phyloP scores from a whole-genome alignment of 2,888 invertebrate species.

The Drosophila falleni region DNA sequence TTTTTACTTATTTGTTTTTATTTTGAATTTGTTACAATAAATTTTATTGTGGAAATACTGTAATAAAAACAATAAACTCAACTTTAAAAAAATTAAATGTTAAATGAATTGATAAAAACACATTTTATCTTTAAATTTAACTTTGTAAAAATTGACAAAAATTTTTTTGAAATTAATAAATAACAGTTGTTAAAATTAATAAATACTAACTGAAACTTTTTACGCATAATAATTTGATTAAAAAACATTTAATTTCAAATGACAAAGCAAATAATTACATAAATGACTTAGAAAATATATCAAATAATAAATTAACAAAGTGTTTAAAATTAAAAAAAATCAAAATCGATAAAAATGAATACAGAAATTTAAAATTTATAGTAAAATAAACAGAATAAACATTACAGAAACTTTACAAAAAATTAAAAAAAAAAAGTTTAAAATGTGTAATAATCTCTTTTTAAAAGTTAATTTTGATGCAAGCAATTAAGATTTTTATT shows the following conservation, averaged over 20 bases:
- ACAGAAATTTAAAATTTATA: not conserved
- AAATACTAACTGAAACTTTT: not conserved
- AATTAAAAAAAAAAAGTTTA: not conserved
- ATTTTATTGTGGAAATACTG: not conserved
- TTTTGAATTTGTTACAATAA: not conserved
- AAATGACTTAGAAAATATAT: too few relatives aligned
- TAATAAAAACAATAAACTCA: not conserved
- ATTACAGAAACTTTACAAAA: not conserved
- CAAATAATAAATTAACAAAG: not conserved
- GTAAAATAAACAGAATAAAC: not conserved
- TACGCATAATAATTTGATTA: not conserved
- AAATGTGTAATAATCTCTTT: not conserved
- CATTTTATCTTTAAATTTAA: not conserved
- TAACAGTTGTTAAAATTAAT: not conserved
- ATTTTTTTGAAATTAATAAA: not conserved
- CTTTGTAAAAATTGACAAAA: not conserved
- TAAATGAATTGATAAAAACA: not conserved
- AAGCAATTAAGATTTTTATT: constrained; percentile 12
- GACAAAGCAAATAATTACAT: too few relatives aligned
- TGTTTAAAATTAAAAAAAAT: not conserved
- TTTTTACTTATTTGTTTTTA: not conserved
- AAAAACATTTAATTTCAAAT: too few relatives aligned
- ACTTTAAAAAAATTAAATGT: not conserved
- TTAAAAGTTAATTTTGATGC: not conserved
- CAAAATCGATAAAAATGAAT: not conserved